Percentiles rank a stretch among this genome's conserved stretches.
Conservation (phyloP, 1,140 invertebrate genomes). For the Bombus cullumanus region DNA sequence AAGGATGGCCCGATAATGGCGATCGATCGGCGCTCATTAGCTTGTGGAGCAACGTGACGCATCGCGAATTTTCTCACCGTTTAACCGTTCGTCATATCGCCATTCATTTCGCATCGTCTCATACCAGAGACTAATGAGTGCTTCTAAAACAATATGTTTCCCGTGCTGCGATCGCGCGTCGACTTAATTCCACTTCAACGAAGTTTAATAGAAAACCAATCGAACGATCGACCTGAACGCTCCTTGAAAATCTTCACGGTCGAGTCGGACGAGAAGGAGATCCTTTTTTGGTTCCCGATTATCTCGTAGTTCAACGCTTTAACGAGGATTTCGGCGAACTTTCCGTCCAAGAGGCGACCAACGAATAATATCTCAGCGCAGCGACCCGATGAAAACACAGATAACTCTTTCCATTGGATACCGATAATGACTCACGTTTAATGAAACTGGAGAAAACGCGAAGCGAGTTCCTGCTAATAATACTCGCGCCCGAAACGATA, state of each 20-base stretch:
- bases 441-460: slow-evolving; percentile 1
- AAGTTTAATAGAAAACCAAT: no score
- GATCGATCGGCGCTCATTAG: slow-evolving; percentile 36
- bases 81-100: not conserved
- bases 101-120: not conserved
- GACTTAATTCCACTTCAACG: not conserved
- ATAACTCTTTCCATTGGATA: slow-evolving; percentile 20
- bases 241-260: no score
- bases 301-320: not conserved
- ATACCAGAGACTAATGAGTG: not conserved
- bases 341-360: not conserved
- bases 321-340: not conserved
- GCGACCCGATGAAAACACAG: not conserved
- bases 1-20: slow-evolving; percentile 2
- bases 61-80: not conserved
- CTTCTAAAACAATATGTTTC: not conserved
- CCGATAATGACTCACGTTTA: slow-evolving; percentile 33
- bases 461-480: not conserved
- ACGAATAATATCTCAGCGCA: not conserved
- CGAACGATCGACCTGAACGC: no score
- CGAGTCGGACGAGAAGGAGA: no score
- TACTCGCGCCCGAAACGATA: not conserved
- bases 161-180: not conserved
- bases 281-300: not conserved
- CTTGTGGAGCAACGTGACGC: not conserved